Conservation (phyloP, 37 sponge, comb jelly and placozoan genomes). For the Petrosia ficiformis region DNA sequence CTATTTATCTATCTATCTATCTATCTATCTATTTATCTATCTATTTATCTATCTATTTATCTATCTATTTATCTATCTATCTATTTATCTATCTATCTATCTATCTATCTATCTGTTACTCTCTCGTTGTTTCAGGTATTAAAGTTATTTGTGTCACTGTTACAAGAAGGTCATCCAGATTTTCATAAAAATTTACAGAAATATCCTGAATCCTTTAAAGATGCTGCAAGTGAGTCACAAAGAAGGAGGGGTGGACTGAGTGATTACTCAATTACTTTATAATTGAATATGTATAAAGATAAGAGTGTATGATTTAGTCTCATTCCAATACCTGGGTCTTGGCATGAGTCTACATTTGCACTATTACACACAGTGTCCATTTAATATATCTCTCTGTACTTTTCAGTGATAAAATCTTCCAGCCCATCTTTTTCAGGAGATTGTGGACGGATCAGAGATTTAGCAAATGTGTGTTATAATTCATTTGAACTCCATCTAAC, state of each 20-base stretch:
- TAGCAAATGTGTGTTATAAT: conserved; percentile 40
- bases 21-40: too few species aligned
- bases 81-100: too few species aligned
- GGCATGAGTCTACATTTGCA: too few species aligned
- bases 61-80: too few species aligned
- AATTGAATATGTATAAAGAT: not conserved
- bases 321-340: too few species aligned
- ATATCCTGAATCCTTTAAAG: conserved; percentile 50
- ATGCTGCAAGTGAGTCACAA: conserved; percentile 64
- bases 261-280: not conserved
- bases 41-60: too few species aligned
- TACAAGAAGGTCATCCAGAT: conserved; percentile 70
- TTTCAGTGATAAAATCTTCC: conserved; percentile 32
- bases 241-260: not conserved
- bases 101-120: not conserved
- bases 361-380: too few species aligned
- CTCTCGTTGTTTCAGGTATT: conserved; percentile 9
- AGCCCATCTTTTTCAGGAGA: conserved; percentile 42
- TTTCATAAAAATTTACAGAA: conserved; percentile 60
- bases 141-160: conserved; percentile 8
- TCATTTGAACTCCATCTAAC: not conserved
- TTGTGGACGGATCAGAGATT: conserved; percentile 72
- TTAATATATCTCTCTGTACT: not conserved
- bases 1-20: too few species aligned
- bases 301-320: too few species aligned